Conservation (phyloP, 2,113 vertebrate species). For the Oncorhynchus nerka region DNA sequence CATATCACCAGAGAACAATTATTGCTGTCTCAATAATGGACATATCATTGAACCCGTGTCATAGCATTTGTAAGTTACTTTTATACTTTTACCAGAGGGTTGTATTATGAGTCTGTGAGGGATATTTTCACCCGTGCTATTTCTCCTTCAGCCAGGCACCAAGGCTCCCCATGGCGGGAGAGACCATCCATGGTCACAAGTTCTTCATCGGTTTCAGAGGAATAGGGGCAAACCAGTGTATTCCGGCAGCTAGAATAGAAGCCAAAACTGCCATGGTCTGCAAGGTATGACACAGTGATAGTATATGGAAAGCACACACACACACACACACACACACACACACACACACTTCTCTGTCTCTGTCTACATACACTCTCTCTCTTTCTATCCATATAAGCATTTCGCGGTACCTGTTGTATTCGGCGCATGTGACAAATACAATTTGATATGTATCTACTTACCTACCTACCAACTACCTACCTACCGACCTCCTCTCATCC, state of each 20-base stretch:
- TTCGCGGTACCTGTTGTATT: too few species aligned
- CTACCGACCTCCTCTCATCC: background rate
- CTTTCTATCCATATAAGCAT: too few species aligned
- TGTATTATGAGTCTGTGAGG: too few species aligned
- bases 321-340: too few species aligned
- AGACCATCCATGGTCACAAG: conserved; percentile 91
- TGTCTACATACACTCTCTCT: too few species aligned
- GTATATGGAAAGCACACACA: background rate
- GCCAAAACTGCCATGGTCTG: conserved; percentile 87
- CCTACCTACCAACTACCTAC: background rate
- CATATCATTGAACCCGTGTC: too few species aligned
- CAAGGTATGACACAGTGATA: conserved; percentile 78
- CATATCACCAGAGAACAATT: background rate
- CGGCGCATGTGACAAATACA: too few species aligned
- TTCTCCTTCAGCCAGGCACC: conserved; percentile 79
- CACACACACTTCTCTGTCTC: too few species aligned
- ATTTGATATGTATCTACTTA: too few species aligned
- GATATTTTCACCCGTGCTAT: conserved; percentile 25
- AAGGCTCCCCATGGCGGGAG: conserved; percentile 88
- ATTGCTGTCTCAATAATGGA: too few species aligned
- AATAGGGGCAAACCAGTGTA: conserved; percentile 97
- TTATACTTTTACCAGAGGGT: too few species aligned
- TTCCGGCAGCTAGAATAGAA: conserved; percentile 90
- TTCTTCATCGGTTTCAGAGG: conserved; percentile 96
- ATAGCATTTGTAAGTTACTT: too few species aligned